A percentile compares a stretch with the other conserved stretches of the same genome.
These are phyloP conservation scores for Amphipyra tragopoginis DNA, from an alignment of 2,888 invertebrate genomes.

Conservation along the genomic window DNA sequence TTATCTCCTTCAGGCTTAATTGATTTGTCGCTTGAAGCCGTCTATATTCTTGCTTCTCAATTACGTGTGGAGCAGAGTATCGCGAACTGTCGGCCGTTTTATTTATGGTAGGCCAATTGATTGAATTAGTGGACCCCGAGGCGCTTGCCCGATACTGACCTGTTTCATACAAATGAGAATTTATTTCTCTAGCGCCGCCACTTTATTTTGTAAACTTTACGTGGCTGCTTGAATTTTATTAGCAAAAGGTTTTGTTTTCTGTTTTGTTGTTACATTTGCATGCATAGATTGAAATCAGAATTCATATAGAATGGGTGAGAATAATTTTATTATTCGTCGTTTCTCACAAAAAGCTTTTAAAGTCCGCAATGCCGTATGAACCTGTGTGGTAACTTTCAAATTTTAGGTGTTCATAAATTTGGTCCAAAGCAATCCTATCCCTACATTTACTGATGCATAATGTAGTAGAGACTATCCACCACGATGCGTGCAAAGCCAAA, in stretches of 20 bases:
- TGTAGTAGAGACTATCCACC: constrained; percentile 18
- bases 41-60: constrained; percentile 84
- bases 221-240: constrained; percentile 50
- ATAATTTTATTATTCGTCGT: too few relatives aligned
- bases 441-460: constrained; percentile 9
- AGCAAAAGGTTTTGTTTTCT: constrained; percentile 2
- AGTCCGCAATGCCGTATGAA: too few relatives aligned
- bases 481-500: constrained; percentile 37
- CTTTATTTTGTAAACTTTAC: constrained; percentile 70
- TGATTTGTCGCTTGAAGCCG: constrained; percentile 86
- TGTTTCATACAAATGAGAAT: constrained; percentile 77
- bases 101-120: constrained; percentile 88
- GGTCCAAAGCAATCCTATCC: neutral
- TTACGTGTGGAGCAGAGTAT: constrained; percentile 82
- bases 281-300: neutral
- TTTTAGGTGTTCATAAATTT: neutral
- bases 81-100: constrained; percentile 82
- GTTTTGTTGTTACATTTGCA: too few relatives aligned
- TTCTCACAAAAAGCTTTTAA: too few relatives aligned
- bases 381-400: too few relatives aligned
- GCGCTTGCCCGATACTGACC: constrained; percentile 79
- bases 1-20: constrained; percentile 83
- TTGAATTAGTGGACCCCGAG: constrained; percentile 88
- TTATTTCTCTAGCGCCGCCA: constrained; percentile 75
- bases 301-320: too few relatives aligned